Evolutionary conservation across 2,797 vertebrate genomes (phyloP), one percentile per base, ranked within the genome.

Genomic region (Steatocranus sp.): DNA sequence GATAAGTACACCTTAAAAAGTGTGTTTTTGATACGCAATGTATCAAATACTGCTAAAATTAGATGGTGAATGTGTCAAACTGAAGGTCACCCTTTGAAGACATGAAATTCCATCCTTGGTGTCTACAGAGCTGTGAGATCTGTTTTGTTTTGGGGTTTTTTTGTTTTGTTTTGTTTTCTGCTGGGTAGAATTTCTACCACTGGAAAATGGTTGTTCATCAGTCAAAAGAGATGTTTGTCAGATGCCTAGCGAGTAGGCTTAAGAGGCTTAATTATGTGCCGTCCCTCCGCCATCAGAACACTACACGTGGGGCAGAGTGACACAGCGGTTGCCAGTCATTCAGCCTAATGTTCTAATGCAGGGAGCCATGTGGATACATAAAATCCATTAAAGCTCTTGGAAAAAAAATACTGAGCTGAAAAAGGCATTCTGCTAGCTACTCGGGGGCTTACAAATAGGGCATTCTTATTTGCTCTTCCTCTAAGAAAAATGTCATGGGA

Each of bases 301-400:
- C 92, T 79, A 86, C 92, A 93, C 88, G 92, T 94, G 91, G 92
- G 90, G 94, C 93, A 90, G 85, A 94, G 93, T 88, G 87, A 93
- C 93, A 93, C 95, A 95, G 94, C 91, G 90, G 94, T 94, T 92
- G 92, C 91, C 93, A 94, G 91, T 94, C 93, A 90, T 95, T 95
- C 92, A 90, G 91, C 91, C 91, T 96, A 95, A 96, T 96, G 95
- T 93, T 93, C 92, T 90, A 91, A 95, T 93, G 93, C 89, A 91
- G 92, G 94, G 93, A 92, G 90, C 89, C 92, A 74, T 88, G 94
- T 89, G 90, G 91, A 90, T 92, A 83, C 93, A 94, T 76, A 90
- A 90, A 91, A 94, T 84, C 95, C 94, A 95, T 95, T 95, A 95
- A 90, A 88, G 87, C 87, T 85, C 86, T 83, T 78, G 80, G 18